Evolutionary conservation across 1,140 invertebrate genomes (phyloP).

Genomic region (Tetramorium parvispinum): DNA sequence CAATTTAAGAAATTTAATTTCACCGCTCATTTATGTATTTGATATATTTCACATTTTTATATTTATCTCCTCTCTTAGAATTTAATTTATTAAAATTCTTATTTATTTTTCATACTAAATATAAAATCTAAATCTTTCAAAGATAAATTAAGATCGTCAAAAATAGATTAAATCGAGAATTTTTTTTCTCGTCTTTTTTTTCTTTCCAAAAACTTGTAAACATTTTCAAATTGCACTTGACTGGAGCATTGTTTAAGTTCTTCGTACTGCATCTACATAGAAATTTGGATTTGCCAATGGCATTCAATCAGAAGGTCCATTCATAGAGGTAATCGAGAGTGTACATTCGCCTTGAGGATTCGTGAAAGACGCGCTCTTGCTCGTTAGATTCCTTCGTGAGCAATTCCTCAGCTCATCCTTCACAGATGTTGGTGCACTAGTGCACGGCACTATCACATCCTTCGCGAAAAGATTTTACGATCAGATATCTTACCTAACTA

Average conservation of each 20-base stretch:
- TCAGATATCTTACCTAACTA: conserved; percentile 15
- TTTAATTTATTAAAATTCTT: background rate
- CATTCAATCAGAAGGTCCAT: background rate
- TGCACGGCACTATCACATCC: background rate
- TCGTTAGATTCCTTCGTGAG: conserved; percentile 5
- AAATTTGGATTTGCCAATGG: background rate
- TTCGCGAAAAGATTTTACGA: conserved; percentile 21
- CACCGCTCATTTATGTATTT: background rate
- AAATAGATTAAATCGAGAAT: background rate
- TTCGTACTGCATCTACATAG: background rate
- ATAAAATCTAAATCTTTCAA: background rate
- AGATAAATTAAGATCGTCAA: background rate
- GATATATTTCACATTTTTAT: background rate
- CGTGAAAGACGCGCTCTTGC: background rate
- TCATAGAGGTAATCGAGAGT: background rate
- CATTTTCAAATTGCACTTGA: background rate
- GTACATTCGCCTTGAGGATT: conserved; percentile 15
- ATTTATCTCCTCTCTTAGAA: background rate
- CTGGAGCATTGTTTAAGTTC: background rate
- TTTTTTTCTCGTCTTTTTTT: background rate
- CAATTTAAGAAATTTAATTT: conserved; percentile 2
- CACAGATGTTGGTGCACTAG: background rate
- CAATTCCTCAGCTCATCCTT: conserved; percentile 30
- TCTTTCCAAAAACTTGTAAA: background rate
- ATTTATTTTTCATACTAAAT: background rate